phyloP scores from a whole-genome alignment of 2,888 invertebrate species.

The Ochropleura leucogaster region DNA sequence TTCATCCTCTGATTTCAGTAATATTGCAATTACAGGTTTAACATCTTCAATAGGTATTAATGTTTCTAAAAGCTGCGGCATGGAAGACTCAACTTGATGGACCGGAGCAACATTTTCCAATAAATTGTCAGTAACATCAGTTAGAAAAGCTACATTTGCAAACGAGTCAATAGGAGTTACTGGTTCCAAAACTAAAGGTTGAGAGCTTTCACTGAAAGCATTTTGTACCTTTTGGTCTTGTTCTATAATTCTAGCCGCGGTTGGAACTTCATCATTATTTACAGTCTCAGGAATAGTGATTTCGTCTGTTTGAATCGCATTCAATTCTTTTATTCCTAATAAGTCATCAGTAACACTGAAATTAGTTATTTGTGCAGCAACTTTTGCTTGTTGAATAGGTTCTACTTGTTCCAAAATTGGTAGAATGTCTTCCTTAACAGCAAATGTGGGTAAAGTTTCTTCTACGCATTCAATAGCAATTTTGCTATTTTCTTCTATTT shows the following conservation, averaged over 20 bases:
- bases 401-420: slow-evolving; percentile 17
- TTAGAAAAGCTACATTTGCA: background rate
- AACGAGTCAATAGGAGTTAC: background rate
- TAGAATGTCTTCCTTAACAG: slow-evolving; percentile 18
- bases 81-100: too few species aligned
- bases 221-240: background rate
- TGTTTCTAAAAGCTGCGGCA: too few species aligned
- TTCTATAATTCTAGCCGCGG: background rate
- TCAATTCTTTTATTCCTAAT: background rate
- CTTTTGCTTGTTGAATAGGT: background rate
- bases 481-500: slow-evolving; percentile 21
- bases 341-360: background rate
- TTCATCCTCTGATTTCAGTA: too few species aligned
- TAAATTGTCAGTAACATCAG: background rate
- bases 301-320: background rate
- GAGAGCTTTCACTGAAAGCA: background rate
- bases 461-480: background rate
- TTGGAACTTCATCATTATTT: background rate
- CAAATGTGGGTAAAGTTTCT: background rate
- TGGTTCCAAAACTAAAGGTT: slow-evolving; percentile 22
- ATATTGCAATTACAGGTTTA: too few species aligned
- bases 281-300: background rate
- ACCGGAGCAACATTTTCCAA: too few species aligned
- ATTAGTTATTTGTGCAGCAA: background rate
- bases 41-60: too few species aligned